Conservation (phyloP, 2,888 invertebrate genomes). For the Leptinotarsa rubiginosa region DNA sequence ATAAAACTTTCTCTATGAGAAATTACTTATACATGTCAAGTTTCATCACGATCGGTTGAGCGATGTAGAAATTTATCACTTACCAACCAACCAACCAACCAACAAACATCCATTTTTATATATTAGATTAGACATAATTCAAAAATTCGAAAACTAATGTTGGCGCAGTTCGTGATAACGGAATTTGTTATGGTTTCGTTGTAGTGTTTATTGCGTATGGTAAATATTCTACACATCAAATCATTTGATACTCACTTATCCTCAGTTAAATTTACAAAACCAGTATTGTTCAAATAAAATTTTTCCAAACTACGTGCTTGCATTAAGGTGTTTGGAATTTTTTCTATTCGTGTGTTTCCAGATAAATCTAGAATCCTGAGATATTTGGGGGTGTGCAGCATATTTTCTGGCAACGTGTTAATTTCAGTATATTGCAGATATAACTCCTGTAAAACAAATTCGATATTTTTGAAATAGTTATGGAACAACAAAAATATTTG, state of each 20-base stretch:
- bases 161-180: too few species aligned
- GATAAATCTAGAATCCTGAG: constrained; percentile 76
- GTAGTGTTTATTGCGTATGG: not conserved
- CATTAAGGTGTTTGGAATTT: constrained; percentile 73
- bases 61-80: too few species aligned
- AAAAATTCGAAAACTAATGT: too few species aligned
- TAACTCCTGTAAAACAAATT: constrained; percentile 69
- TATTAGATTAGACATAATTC: too few species aligned
- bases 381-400: constrained; percentile 76
- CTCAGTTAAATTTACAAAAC: constrained; percentile 70
- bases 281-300: constrained; percentile 78
- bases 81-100: too few species aligned
- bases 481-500: too few species aligned
- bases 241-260: constrained; percentile 54
- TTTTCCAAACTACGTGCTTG: constrained; percentile 72
- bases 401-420: constrained; percentile 71
- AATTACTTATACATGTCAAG: too few species aligned
- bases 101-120: too few species aligned
- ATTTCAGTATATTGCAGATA: constrained; percentile 78
- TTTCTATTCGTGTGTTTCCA: constrained; percentile 68
- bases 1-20: too few species aligned
- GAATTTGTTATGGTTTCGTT: too few species aligned
- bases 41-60: too few species aligned
- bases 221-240: not conserved
- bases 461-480: constrained; percentile 10